Percentiles rank a stretch among this genome's conserved stretches.
Evolutionary conservation across 2,888 invertebrate genomes (phyloP).

Genomic region (Timema cristinae): DNA sequence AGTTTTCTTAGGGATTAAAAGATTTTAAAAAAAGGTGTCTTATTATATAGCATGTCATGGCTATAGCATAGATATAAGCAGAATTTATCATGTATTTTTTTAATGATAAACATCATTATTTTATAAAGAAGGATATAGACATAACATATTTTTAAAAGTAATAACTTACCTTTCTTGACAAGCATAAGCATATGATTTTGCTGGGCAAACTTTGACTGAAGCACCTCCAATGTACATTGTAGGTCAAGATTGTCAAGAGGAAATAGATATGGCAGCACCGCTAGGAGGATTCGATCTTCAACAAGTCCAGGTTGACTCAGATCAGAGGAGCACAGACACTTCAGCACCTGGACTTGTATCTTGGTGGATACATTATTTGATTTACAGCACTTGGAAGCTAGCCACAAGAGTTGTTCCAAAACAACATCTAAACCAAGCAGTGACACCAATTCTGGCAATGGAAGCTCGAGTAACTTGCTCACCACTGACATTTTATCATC

Average conservation of each 20-base stretch:
- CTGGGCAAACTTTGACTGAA: constrained; percentile 46
- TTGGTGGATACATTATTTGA: constrained; percentile 44
- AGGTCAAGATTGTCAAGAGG: constrained; percentile 49
- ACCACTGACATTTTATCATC: constrained; percentile 66
- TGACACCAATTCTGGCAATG: constrained; percentile 40
- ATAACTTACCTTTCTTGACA: constrained; percentile 31
- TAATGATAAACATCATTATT: no score
- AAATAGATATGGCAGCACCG: constrained; percentile 60
- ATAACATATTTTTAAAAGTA: no score
- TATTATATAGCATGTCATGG: no score
- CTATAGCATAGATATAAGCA: no score
- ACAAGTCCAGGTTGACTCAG: constrained; percentile 43
- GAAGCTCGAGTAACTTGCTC: constrained; percentile 44
- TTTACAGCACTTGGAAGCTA: constrained; percentile 48
- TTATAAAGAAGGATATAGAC: no score
- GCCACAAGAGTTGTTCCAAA: constrained; percentile 49
- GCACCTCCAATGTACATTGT: constrained; percentile 45
- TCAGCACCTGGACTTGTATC: constrained; percentile 46
- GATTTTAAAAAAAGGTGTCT: no score
- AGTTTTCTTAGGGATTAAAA: no score
- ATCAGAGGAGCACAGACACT: constrained; percentile 49
- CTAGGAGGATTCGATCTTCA: constrained; percentile 55
- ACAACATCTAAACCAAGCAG: constrained; percentile 49
- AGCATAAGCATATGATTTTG: constrained; percentile 42
- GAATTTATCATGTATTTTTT: no score